Conservation (phyloP, 1,140 invertebrate species). For the Drosophila sucinea region DNA sequence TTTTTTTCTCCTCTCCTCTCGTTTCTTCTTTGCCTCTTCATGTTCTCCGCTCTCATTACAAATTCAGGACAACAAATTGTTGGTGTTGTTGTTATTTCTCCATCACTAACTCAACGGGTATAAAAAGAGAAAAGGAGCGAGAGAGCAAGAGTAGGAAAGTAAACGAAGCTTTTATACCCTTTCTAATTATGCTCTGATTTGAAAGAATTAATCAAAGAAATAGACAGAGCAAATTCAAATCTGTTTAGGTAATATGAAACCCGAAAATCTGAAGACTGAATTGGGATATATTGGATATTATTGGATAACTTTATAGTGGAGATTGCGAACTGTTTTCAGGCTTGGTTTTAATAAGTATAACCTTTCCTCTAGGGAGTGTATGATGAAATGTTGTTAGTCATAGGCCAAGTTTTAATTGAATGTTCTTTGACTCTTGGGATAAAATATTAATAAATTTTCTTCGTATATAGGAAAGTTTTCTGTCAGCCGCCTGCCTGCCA, state of each 20-base stretch:
- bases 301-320: no score
- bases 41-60: slow-evolving; percentile 39
- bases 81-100: slow-evolving; percentile 1
- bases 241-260: no score
- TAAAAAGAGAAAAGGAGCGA: neutral
- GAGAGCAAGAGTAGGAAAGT: neutral
- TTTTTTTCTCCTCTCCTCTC: slow-evolving; percentile 15
- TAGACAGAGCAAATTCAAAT: neutral
- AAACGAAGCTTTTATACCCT: neutral
- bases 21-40: neutral
- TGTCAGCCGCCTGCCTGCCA: slow-evolving; percentile 21
- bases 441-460: slow-evolving; percentile 60
- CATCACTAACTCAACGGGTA: slow-evolving; percentile 7
- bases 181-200: neutral
- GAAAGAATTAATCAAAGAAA: neutral
- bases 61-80: slow-evolving; percentile 38
- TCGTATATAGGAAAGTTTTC: slow-evolving; percentile 45
- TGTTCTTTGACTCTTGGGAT: slow-evolving; percentile 4
- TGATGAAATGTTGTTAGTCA: slow-evolving; percentile 34
- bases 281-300: no score
- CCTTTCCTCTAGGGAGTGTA: slow-evolving; percentile 35
- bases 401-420: slow-evolving; percentile 61
- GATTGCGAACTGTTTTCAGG: neutral
- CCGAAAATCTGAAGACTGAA: no score
- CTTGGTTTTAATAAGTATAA: neutral